phyloP scores from a whole-genome alignment of 1,140 invertebrate species.

The Chironomus tepperi region DNA sequence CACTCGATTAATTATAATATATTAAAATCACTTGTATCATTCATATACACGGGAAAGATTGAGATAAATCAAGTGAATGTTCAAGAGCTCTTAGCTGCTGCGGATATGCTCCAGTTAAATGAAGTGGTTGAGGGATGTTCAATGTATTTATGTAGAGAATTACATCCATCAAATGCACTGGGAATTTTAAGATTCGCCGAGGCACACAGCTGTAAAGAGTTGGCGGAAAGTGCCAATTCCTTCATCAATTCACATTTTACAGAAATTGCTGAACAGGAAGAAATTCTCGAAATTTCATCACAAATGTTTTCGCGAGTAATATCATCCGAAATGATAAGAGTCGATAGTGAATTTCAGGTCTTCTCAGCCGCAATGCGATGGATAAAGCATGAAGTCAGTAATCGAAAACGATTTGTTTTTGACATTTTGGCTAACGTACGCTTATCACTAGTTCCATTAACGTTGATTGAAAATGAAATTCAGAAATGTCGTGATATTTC shows the following conservation, averaged over 20 bases:
- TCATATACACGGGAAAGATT: constrained; percentile 73
- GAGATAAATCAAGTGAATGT: constrained; percentile 54
- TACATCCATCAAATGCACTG: constrained; percentile 83
- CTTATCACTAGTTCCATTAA: constrained; percentile 73
- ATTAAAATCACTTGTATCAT: constrained; percentile 68
- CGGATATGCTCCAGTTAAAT: constrained; percentile 84
- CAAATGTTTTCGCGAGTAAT: constrained; percentile 71
- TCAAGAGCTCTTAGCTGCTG: constrained; percentile 80
- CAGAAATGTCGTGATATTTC: constrained; percentile 73
- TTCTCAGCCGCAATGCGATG: constrained; percentile 84
- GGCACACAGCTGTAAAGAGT: constrained; percentile 75
- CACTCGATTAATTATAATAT: constrained; percentile 66
- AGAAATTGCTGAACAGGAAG: constrained; percentile 71
- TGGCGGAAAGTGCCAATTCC: constrained; percentile 68
- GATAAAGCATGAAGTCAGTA: constrained; percentile 75
- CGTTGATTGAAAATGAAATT: constrained; percentile 70
- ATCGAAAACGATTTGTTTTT: constrained; percentile 74
- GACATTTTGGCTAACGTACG: constrained; percentile 78
- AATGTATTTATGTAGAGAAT: constrained; percentile 77
- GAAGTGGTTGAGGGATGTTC: constrained; percentile 82
- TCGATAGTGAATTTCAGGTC: constrained; percentile 88
- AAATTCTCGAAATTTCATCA: constrained; percentile 78
- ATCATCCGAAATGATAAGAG: constrained; percentile 78
- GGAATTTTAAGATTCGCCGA: constrained; percentile 86
- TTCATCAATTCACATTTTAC: constrained; percentile 86